phyloP scores from a whole-genome alignment of 2,113 vertebrate species.

The Sarotherodon lohbergeri region DNA sequence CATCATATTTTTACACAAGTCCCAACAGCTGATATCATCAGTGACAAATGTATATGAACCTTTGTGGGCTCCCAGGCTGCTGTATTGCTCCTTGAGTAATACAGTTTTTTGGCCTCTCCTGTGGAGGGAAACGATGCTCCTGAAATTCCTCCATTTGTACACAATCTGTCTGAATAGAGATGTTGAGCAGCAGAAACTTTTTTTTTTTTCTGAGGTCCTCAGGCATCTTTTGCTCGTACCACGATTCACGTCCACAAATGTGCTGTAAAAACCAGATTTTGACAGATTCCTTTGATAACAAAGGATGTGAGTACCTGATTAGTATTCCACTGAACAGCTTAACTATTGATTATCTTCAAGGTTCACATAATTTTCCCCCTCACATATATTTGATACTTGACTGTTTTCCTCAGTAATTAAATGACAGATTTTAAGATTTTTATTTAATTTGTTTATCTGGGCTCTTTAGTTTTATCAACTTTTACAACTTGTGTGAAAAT shows the following conservation, averaged over 20 bases:
- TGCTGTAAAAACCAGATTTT: not conserved
- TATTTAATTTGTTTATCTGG: not conserved
- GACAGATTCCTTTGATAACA: not conserved
- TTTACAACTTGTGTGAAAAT: not conserved
- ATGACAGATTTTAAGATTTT: not conserved
- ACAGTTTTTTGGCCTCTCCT: not conserved
- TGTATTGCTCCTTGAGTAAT: not conserved
- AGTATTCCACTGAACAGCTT: not conserved
- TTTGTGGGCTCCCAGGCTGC: not conserved
- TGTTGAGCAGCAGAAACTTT: not conserved
- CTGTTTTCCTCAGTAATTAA: not conserved
- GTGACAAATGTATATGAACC: not conserved
- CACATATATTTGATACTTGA: not conserved
- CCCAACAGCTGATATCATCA: not conserved
- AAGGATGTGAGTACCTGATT: not conserved
- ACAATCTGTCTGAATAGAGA: not conserved
- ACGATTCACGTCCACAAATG: not conserved
- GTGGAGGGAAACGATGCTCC: not conserved
- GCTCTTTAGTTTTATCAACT: not conserved
- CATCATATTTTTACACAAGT: not conserved
- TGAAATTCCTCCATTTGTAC: not conserved
- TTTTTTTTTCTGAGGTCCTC: not conserved
- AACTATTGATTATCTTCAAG: not conserved
- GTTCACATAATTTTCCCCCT: not conserved
- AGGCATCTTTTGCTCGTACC: not conserved